These are phyloP conservation scores for Sternarchorhynchus goeldii DNA, from an alignment of 2,797 vertebrate genomes.

Conservation along the genomic window DNA sequence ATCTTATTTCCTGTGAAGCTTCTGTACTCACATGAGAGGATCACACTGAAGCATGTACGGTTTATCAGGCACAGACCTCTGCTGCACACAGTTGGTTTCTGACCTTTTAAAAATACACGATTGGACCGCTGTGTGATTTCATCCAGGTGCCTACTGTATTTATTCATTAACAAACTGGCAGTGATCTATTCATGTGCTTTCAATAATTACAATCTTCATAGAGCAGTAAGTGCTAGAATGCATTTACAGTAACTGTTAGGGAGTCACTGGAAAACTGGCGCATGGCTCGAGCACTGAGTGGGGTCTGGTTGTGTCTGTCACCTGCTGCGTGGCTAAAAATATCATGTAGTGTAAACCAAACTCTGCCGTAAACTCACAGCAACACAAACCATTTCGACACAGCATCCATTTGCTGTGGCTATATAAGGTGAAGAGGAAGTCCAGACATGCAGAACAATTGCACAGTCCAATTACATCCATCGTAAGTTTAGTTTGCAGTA, in stretches of 20 bases:
- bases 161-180: background rate
- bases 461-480: background rate
- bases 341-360: conserved; percentile 21
- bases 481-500: background rate
- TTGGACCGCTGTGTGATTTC: background rate
- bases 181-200: background rate
- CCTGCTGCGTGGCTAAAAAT: conserved; percentile 2
- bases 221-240: background rate
- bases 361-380: conserved; percentile 6
- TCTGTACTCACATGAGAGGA: background rate
- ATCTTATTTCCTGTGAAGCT: conserved; percentile 21
- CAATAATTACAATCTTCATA: background rate
- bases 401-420: conserved; percentile 11
- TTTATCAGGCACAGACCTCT: conserved; percentile 27
- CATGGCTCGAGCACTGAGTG: background rate
- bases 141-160: conserved; percentile 3
- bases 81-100: conserved; percentile 24
- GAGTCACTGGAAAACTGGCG: conserved; percentile 14
- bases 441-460: background rate
- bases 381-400: background rate
- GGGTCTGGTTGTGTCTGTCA: conserved; percentile 2
- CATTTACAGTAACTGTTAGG: conserved; percentile 1
- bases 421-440: conserved; percentile 41
- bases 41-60: conserved; percentile 8
- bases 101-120: background rate